Evolutionary conservation across 2,797 vertebrate species (phyloP).

Genomic region (Macrochelys suwanniensis): DNA sequence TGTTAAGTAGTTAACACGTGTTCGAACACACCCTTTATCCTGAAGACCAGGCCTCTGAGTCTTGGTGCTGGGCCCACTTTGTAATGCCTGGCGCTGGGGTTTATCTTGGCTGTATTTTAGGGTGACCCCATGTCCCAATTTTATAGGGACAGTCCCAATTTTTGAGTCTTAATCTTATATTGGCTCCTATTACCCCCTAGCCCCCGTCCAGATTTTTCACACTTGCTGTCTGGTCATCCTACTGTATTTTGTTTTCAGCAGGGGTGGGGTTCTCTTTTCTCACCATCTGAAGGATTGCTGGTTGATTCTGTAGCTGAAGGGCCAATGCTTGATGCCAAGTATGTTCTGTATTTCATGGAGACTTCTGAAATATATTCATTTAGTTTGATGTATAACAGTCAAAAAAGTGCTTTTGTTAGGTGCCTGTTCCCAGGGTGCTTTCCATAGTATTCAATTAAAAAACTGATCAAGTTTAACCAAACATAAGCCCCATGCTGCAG

Average conservation of each 20-base stretch:
- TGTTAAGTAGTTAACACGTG: too few relatives aligned
- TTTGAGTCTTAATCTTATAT: too few relatives aligned
- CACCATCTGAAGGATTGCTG: background rate
- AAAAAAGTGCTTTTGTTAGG: background rate
- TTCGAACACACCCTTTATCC: too few relatives aligned
- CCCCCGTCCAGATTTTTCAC: too few relatives aligned
- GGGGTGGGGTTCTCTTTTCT: background rate
- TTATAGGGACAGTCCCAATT: too few relatives aligned
- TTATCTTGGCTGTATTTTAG: background rate
- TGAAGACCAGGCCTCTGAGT: too few relatives aligned
- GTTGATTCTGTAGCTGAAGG: background rate
- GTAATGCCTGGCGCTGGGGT: background rate
- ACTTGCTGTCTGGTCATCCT: too few relatives aligned
- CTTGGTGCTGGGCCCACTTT: background rate
- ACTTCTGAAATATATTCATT: background rate
- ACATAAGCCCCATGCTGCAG: too few relatives aligned
- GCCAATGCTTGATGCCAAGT: too few relatives aligned
- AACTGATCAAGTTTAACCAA: background rate
- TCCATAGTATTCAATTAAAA: background rate
- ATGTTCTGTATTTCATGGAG: background rate
- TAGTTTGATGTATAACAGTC: background rate
- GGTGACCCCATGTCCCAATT: too few relatives aligned
- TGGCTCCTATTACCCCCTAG: too few relatives aligned
- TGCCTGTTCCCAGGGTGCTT: background rate
- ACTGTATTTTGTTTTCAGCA: background rate